phyloP scores from a whole-genome alignment of 2,888 invertebrate genomes.

The Tyria jacobaeae region DNA sequence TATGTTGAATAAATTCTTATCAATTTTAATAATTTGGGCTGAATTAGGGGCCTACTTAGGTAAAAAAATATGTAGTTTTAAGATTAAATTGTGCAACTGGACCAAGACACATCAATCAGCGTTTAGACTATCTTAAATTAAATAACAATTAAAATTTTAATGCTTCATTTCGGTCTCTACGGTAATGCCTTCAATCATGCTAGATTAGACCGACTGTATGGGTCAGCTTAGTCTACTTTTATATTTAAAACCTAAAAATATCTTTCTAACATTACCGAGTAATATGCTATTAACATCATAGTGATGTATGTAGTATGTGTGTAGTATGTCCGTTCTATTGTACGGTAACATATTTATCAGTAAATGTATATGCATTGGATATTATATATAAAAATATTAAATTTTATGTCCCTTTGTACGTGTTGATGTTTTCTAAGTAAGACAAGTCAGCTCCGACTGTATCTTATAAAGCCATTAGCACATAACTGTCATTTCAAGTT shows the following conservation, averaged over 20 bases:
- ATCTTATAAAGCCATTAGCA: not conserved
- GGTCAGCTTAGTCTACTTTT: slow-evolving; percentile 68
- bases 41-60: too few species aligned
- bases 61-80: not conserved
- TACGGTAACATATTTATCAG: slow-evolving; percentile 13
- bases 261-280: not conserved
- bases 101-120: slow-evolving; percentile 34
- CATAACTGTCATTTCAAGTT: slow-evolving; percentile 1
- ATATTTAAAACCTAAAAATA: slow-evolving; percentile 54
- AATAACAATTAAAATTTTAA: slow-evolving; percentile 73
- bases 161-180: slow-evolving; percentile 65
- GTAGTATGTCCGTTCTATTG: slow-evolving; percentile 4
- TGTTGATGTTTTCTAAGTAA: slow-evolving; percentile 12
- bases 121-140: slow-evolving; percentile 44
- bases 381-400: slow-evolving; percentile 5
- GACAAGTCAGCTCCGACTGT: slow-evolving; percentile 9
- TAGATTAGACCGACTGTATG: slow-evolving; percentile 69
- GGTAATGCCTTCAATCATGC: slow-evolving; percentile 63
- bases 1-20: not conserved
- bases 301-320: not conserved
- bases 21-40: not conserved
- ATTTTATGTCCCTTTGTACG: slow-evolving; percentile 12
- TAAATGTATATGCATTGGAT: not conserved
- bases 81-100: slow-evolving; percentile 22
- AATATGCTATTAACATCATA: not conserved